Evolutionary conservation across 2,113 vertebrate species (phyloP).

Genomic region (Quiscalus mexicanus): DNA sequence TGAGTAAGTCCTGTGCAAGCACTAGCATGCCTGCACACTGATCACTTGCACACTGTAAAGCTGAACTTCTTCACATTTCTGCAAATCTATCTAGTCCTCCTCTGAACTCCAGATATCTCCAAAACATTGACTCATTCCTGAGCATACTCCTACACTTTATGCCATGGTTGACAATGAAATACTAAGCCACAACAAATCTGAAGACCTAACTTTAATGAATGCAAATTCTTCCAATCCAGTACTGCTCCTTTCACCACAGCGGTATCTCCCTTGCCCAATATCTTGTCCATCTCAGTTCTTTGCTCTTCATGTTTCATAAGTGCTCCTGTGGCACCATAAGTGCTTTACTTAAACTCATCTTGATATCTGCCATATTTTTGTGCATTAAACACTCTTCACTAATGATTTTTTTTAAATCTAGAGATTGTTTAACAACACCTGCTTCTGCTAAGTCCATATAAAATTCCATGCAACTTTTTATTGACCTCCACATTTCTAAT

Average conservation of each 20-base stretch:
- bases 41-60: not conserved
- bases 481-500: not conserved
- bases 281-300: not conserved
- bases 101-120: not conserved
- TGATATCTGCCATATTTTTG: not conserved
- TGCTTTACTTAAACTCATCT: not conserved
- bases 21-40: not conserved
- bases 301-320: not conserved
- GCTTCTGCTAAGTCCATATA: not conserved
- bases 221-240: not conserved
- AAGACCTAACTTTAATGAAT: not conserved
- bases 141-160: not conserved
- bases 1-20: not conserved
- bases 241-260: not conserved
- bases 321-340: not conserved
- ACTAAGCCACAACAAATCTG: not conserved
- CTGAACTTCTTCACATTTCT: not conserved
- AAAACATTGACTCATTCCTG: not conserved
- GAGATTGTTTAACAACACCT: not conserved
- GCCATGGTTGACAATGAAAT: not conserved
- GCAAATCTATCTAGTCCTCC: not conserved
- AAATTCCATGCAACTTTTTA: not conserved
- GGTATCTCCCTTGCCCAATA: not conserved
- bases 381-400: not conserved
- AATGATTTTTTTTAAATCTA: not conserved